A percentile compares a stretch with the other conserved stretches of the same genome.
Evolutionary conservation across 1,140 invertebrate genomes (phyloP).

Genomic region (Drosophila bocqueti): DNA sequence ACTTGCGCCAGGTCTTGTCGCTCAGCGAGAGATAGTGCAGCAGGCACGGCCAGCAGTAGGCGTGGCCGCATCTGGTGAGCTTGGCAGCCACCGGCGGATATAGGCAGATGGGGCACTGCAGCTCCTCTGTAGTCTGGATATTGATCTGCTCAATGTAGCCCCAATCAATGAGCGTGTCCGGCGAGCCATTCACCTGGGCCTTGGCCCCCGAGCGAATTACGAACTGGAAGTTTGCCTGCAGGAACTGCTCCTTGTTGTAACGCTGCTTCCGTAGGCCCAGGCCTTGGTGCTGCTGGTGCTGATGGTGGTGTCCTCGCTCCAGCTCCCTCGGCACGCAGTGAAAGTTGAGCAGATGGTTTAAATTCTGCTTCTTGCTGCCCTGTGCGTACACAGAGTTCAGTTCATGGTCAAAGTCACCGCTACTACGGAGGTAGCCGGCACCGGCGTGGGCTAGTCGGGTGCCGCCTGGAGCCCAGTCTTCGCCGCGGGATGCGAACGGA

Average conservation of each 20-base stretch:
- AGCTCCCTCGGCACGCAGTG: conserved; percentile 88
- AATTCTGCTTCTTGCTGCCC: conserved; percentile 95
- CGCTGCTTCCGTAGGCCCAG: conserved; percentile 83
- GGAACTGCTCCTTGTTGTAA: conserved; percentile 96
- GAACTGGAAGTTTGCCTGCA: conserved; percentile 98
- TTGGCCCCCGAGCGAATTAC: conserved; percentile 92
- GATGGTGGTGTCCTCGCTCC: conserved; percentile 82
- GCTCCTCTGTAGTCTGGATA: conserved; percentile 88
- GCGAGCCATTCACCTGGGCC: conserved; percentile 89
- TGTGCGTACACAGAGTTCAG: conserved; percentile 91
- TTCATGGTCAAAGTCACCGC: conserved; percentile 87
- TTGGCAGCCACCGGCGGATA: conserved; percentile 93
- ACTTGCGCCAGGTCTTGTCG: conserved; percentile 91
- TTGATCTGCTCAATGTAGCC: conserved; percentile 96
- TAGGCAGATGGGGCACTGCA: conserved; percentile 96
- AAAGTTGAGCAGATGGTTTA: conserved; percentile 97
- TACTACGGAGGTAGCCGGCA: conserved; percentile 65
- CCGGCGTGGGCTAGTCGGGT: conserved; percentile 62
- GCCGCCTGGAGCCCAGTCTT: conserved; percentile 64
- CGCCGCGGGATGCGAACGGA: conserved; percentile 38
- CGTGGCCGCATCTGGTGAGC: conserved; percentile 97
- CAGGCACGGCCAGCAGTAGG: conserved; percentile 98
- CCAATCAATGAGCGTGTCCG: conserved; percentile 97
- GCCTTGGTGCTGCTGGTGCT: conserved; percentile 40
- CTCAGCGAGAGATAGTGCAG: conserved; percentile 95